Evolutionary conservation across 2,113 vertebrate genomes (phyloP).

Genomic region (Cynopterus brachyotis): DNA sequence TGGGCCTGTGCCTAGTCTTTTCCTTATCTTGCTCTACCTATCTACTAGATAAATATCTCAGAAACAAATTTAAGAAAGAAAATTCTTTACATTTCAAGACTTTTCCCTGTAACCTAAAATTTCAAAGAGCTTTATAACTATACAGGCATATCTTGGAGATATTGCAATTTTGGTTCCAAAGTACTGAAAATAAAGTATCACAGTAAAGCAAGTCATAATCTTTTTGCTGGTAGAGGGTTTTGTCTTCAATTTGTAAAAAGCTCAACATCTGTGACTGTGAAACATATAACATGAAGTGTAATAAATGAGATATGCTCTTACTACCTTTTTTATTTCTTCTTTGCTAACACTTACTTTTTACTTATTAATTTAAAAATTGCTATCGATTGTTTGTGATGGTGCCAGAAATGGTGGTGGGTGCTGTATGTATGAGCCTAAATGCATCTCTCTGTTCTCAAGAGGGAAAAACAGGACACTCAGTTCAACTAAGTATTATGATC

Average conservation of each 20-base stretch:
- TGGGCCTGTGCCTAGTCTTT: neutral
- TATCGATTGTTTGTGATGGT: neutral
- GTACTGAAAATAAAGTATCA: neutral
- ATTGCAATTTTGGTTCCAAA: neutral
- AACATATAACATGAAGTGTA: neutral
- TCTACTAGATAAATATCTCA: neutral
- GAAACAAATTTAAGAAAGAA: constrained; percentile 39
- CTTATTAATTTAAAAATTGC: constrained; percentile 12
- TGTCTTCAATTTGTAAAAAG: too few species aligned
- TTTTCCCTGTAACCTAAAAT: neutral
- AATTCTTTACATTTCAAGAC: neutral
- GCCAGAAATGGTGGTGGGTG: neutral
- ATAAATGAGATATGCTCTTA: neutral
- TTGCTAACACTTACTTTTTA: constrained; percentile 19
- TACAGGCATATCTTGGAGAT: neutral
- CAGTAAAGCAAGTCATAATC: neutral
- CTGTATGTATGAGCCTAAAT: neutral
- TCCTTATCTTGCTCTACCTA: neutral
- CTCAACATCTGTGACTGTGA: too few species aligned
- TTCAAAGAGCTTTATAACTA: neutral
- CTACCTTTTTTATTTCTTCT: neutral
- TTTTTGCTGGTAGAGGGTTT: neutral
- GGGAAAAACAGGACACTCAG: neutral
- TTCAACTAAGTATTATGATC: neutral
- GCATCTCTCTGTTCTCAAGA: neutral